phyloP scores from a whole-genome alignment of 2,113 vertebrate species.

The Amphilophus citrinellus region DNA sequence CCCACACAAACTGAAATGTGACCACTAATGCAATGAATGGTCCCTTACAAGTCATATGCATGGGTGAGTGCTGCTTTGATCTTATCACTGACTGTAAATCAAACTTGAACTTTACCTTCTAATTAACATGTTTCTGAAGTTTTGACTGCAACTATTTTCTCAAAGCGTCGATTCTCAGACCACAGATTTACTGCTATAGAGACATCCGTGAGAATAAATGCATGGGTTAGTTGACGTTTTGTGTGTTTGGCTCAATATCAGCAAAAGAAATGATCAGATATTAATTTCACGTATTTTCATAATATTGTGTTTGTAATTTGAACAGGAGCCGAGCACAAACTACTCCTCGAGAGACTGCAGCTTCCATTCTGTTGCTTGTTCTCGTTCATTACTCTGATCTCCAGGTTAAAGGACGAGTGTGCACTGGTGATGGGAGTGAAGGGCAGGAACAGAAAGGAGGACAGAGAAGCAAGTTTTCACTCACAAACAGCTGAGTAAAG shows the following conservation, averaged over 20 bases:
- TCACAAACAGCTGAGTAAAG: background rate
- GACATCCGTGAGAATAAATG: background rate
- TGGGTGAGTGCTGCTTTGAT: background rate
- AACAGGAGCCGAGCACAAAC: background rate
- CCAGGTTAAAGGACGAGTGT: background rate
- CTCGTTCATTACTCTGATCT: background rate
- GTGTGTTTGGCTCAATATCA: background rate
- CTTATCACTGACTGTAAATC: background rate
- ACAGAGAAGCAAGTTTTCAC: background rate
- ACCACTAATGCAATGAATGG: background rate
- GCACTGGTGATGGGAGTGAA: background rate
- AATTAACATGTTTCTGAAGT: conserved; percentile 5
- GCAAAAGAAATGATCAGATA: background rate
- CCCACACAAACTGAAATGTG: background rate
- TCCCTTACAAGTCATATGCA: background rate
- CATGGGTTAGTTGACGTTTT: background rate
- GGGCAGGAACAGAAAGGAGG: background rate
- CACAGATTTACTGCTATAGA: background rate
- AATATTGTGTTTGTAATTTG: background rate
- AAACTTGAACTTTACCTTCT: background rate
- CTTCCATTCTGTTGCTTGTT: background rate
- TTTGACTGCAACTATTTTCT: background rate
- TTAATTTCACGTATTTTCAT: background rate
- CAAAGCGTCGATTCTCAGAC: background rate
- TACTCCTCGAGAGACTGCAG: rapidly evolving